These are phyloP conservation scores for Euura lappo DNA, from an alignment of 1,140 invertebrate genomes.

Conservation along the genomic window DNA sequence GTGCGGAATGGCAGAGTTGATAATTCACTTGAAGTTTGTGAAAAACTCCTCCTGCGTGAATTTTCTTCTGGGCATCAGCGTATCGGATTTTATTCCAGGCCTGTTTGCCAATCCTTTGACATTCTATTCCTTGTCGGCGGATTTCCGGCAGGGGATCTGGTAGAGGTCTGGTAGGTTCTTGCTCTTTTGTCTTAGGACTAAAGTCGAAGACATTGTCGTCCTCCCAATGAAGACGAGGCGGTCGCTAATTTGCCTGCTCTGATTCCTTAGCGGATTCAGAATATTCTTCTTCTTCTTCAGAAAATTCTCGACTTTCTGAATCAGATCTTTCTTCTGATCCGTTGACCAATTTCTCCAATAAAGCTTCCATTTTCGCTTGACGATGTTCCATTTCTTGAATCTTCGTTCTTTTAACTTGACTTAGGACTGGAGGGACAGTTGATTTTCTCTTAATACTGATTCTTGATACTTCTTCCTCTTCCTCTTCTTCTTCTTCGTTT, in stretches of 20 bases:
- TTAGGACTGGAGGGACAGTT: no score
- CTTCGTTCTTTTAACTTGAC: no score
- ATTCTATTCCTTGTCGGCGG: slow-evolving; percentile 24
- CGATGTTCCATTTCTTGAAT: no score
- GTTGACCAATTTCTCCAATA: no score
- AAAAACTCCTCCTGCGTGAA: slow-evolving; percentile 33
- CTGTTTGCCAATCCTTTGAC: slow-evolving; percentile 26
- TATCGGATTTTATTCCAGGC: slow-evolving; percentile 36
- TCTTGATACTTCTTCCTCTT: neutral
- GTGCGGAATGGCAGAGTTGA: neutral
- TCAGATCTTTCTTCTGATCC: no score
- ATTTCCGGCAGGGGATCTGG: slow-evolving; percentile 26
- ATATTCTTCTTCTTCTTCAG: no score
- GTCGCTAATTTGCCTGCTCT: neutral
- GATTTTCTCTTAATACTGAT: neutral
- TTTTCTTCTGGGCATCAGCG: slow-evolving; percentile 31
- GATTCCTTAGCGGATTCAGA: neutral
- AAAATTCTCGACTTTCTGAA: no score
- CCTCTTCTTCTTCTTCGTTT: slow-evolving; percentile 10
- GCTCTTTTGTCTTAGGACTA: slow-evolving; percentile 27
- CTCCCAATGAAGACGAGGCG: no score
- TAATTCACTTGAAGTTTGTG: slow-evolving; percentile 24
- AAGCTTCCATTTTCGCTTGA: no score
- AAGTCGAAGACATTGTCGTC: neutral
- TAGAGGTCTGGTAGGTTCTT: slow-evolving; percentile 25